These are phyloP conservation scores for Drosophila antonietae DNA, from an alignment of 2,888 invertebrate species.

Conservation along the genomic window DNA sequence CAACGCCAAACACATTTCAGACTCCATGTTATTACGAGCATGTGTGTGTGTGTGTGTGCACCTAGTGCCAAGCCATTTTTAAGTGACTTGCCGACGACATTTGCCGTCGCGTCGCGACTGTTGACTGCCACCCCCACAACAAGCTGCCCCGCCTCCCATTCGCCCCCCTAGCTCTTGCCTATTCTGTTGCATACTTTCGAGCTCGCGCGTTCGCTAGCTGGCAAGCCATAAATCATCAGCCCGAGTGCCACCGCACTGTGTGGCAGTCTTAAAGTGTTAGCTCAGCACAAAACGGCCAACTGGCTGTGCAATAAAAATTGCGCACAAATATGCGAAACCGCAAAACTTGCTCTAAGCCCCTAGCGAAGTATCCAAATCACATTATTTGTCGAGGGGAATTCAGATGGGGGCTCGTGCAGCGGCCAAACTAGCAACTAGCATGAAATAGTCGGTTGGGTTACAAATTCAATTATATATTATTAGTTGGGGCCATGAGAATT, in stretches of 20 bases:
- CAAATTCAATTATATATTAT: not conserved
- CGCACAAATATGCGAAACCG: constrained; percentile 44
- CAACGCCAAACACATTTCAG: constrained; percentile 42
- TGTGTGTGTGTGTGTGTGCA: constrained; percentile 28
- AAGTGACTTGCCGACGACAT: constrained; percentile 76
- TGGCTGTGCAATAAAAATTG: constrained; percentile 42
- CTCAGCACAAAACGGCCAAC: constrained; percentile 56
- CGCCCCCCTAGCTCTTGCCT: not conserved
- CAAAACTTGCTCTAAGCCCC: constrained; percentile 11
- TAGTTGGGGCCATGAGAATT: not conserved
- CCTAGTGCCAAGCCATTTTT: constrained; percentile 68
- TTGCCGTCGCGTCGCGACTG: constrained; percentile 53
- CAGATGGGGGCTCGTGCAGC: not conserved
- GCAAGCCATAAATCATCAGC: constrained; percentile 67
- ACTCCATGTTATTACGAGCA: constrained; percentile 16
- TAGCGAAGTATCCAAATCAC: constrained; percentile 34
- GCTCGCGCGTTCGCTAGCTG: constrained; percentile 58
- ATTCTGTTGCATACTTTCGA: constrained; percentile 69
- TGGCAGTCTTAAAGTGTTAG: constrained; percentile 66
- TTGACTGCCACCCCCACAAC: constrained; percentile 31
- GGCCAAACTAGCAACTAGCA: not conserved
- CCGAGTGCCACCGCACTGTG: constrained; percentile 54
- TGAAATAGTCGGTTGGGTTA: not conserved
- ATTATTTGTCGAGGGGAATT: constrained; percentile 19
- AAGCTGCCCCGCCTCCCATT: not conserved